Evolutionary conservation across 2,888 invertebrate species (phyloP).

Genomic region (Drosophila hawaiiensis): DNA sequence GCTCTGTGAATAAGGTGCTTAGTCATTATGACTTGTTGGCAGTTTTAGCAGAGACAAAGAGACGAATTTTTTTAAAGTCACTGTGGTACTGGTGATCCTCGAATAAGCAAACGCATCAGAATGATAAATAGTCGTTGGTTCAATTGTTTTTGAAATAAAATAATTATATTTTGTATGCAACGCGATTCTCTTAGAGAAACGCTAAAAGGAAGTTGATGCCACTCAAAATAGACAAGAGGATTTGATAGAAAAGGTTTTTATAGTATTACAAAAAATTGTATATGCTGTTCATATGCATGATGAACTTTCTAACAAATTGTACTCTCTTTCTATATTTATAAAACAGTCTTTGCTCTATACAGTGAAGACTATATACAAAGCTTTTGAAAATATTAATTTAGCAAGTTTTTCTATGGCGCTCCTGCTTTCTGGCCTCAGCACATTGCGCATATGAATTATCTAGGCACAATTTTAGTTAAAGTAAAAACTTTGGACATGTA

Average conservation of each 20-base stretch:
- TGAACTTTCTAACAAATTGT: neutral
- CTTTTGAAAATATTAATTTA: neutral
- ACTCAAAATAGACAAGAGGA: neutral
- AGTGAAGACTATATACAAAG: neutral
- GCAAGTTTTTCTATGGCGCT: neutral
- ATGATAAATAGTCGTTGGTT: neutral
- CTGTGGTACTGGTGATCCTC: constrained; percentile 8
- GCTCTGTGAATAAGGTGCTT: constrained; percentile 58
- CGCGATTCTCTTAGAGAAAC: neutral
- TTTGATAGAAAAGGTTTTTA: neutral
- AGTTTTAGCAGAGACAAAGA: constrained; percentile 19
- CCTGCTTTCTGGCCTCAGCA: neutral
- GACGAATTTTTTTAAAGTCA: constrained; percentile 5
- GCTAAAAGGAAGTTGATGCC: neutral
- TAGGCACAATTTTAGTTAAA: neutral
- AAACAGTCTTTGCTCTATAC: neutral
- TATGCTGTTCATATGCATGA: neutral
- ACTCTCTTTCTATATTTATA: neutral
- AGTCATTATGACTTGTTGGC: constrained; percentile 60
- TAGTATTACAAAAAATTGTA: neutral
- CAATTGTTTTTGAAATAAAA: neutral
- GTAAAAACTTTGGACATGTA: neutral
- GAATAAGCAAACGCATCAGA: neutral
- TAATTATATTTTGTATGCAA: neutral
- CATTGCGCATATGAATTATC: neutral